Evolutionary conservation across 2,888 invertebrate genomes (phyloP).

Genomic region (Hyposoter dolosus): DNA sequence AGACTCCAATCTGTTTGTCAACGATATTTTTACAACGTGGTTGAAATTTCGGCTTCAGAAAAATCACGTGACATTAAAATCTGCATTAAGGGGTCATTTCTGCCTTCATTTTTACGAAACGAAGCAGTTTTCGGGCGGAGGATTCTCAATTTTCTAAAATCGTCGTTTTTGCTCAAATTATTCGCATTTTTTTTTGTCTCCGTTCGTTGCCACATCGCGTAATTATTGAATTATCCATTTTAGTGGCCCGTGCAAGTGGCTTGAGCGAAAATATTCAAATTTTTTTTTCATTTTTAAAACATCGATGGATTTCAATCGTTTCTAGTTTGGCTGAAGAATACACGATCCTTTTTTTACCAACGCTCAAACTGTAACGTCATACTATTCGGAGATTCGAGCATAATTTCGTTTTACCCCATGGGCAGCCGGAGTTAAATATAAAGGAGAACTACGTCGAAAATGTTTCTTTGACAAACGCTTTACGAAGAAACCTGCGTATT

Average conservation of each 20-base stretch:
- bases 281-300: background rate
- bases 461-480: constrained; percentile 12
- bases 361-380: background rate
- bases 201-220: too few relatives aligned
- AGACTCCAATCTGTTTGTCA: background rate
- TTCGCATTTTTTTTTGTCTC: too few relatives aligned
- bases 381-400: background rate
- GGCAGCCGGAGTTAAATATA: constrained; percentile 9
- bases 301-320: background rate
- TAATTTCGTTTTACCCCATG: background rate
- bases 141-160: background rate
- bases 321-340: background rate
- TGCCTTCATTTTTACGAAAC: background rate
- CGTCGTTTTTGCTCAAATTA: too few relatives aligned
- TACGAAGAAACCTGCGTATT: background rate
- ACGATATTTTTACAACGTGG: background rate
- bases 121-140: background rate
- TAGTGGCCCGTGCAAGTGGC: too few relatives aligned
- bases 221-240: too few relatives aligned
- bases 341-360: background rate
- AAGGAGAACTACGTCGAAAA: constrained; percentile 1
- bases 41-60: background rate
- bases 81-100: background rate
- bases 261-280: too few relatives aligned
- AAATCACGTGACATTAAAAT: background rate